Evolutionary conservation across 2,113 vertebrate species (phyloP).

Genomic region (Brachyhypopomus occidentalis): DNA sequence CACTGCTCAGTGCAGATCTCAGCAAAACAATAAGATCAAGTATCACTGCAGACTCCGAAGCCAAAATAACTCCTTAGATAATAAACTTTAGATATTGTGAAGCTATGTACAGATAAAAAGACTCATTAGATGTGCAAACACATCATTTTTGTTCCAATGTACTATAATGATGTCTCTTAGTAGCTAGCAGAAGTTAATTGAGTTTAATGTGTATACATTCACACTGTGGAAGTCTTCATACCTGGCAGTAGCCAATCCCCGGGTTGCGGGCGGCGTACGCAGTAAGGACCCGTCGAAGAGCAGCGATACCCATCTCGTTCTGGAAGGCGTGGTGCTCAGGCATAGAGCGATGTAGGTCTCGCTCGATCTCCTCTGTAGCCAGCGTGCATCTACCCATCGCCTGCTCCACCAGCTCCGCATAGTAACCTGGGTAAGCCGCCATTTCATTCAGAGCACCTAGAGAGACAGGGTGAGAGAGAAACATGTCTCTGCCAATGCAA

Average conservation of each 20-base stretch:
- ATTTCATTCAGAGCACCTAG: conserved; percentile 94
- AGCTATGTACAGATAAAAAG: too few relatives aligned
- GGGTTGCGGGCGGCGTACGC: conserved; percentile 97
- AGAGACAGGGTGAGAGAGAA: neutral
- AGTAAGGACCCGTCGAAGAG: conserved; percentile 91
- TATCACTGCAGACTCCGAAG: too few relatives aligned
- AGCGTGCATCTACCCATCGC: conserved; percentile 86
- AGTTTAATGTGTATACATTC: neutral
- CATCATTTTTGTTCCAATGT: neutral
- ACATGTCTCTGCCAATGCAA: too few relatives aligned
- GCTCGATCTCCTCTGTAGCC: conserved; percentile 95
- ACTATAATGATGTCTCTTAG: neutral
- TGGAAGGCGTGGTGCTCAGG: conserved; percentile 97
- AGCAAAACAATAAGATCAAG: too few relatives aligned
- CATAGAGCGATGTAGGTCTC: conserved; percentile 97
- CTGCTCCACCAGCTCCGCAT: conserved; percentile 86
- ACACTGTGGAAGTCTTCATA: conserved; percentile 49
- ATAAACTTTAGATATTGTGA: neutral
- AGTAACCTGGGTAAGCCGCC: conserved; percentile 90
- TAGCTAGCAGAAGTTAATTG: neutral
- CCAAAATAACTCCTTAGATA: neutral
- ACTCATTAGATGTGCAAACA: too few relatives aligned
- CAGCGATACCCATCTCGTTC: conserved; percentile 91
- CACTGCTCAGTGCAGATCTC: too few relatives aligned
- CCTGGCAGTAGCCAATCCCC: conserved; percentile 96